phyloP scores from a whole-genome alignment of 2,888 invertebrate species.

The Exephanes ischioxanthus region DNA sequence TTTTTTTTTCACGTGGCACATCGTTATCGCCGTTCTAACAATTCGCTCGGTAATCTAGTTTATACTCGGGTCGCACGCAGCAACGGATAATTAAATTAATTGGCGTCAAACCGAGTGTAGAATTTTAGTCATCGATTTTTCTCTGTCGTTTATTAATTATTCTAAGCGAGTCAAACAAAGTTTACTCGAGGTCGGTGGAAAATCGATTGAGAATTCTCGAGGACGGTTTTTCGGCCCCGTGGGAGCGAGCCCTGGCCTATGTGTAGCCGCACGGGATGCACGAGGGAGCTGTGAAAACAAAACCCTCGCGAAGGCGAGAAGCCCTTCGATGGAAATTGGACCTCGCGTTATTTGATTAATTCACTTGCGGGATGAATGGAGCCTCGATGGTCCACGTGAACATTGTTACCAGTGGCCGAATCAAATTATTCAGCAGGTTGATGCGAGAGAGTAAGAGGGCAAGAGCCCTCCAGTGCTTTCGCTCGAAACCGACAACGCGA shows the following conservation, averaged over 20 bases:
- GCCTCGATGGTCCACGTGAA: conserved; percentile 43
- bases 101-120: conserved; percentile 10
- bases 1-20: conserved; percentile 59
- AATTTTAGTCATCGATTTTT: conserved; percentile 17
- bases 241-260: conserved; percentile 2
- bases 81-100: conserved; percentile 41
- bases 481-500: conserved; percentile 41
- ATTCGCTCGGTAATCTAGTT: conserved; percentile 41
- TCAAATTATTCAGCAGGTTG: conserved; percentile 48
- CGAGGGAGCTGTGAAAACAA: conserved; percentile 19
- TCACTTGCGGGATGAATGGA: conserved; percentile 40
- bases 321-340: conserved; percentile 35
- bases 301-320: conserved; percentile 1
- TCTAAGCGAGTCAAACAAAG: conserved; percentile 21
- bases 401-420: conserved; percentile 48
- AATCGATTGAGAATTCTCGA: conserved; percentile 60
- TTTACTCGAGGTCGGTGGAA: conserved; percentile 58
- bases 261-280: conserved; percentile 8
- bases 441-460: background rate
- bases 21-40: conserved; percentile 66
- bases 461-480: conserved; percentile 20
- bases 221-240: conserved; percentile 14
- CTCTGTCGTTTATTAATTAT: conserved; percentile 23
- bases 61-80: conserved; percentile 18
- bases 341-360: conserved; percentile 54